Evolutionary conservation across 30 jellyfish, hydroid and myxozoan species (phyloP).

Genomic region (Hydra vulgaris): DNA sequence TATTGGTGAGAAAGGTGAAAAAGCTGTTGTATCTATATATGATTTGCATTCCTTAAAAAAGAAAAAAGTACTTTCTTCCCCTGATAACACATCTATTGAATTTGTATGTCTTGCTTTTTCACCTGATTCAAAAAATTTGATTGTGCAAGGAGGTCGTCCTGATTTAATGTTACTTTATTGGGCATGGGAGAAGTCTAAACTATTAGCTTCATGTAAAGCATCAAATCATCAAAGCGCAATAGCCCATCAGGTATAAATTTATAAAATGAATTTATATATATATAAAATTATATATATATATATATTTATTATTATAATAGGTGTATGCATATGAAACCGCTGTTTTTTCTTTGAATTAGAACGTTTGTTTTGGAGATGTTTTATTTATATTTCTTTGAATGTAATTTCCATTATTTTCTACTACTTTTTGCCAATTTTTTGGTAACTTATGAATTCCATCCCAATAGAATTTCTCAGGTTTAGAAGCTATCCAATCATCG

Average conservation of each 20-base stretch:
- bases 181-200: slow-evolving; percentile 97
- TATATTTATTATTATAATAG: too few relatives aligned
- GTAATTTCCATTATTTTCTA: too few relatives aligned
- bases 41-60: slow-evolving; percentile 85
- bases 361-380: too few relatives aligned
- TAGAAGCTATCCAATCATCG: too few relatives aligned
- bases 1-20: slow-evolving; percentile 83
- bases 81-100: slow-evolving; percentile 55
- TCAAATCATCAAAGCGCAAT: slow-evolving; percentile 63
- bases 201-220: slow-evolving; percentile 67
- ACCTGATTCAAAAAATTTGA: slow-evolving; percentile 81
- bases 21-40: slow-evolving; percentile 65
- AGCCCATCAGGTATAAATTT: slow-evolving; percentile 48
- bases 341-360: too few relatives aligned
- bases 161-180: slow-evolving; percentile 81
- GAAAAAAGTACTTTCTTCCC: slow-evolving; percentile 60
- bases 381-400: too few relatives aligned
- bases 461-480: too few relatives aligned
- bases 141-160: slow-evolving; percentile 94
- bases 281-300: too few relatives aligned
- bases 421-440: too few relatives aligned
- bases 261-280: neutral
- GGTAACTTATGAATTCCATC: too few relatives aligned
- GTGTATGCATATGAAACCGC: too few relatives aligned
- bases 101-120: slow-evolving; percentile 76